Evolutionary conservation across 2,797 vertebrate genomes (phyloP), one percentile per base, ranked within the genome.

Genomic region (Remorina albescens): DNA sequence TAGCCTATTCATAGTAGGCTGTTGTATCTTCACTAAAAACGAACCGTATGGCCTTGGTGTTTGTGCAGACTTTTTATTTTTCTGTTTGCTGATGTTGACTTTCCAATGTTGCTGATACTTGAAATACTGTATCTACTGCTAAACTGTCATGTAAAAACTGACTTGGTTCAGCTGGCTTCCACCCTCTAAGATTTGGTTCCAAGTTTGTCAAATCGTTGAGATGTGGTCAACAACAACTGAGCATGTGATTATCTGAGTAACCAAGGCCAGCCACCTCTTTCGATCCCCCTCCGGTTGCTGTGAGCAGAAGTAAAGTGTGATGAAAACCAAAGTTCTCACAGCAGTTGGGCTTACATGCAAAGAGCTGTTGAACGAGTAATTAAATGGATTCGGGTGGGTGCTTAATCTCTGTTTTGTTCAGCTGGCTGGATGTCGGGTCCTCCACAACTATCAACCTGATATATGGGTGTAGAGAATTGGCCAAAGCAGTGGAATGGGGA

Each of bases 381-480:
- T 87, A 87, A 87, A 84, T 86, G 37, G 71, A 83, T 91, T 86
- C 18, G 68, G 76, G 80, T 82, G 69, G 76, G 80, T 88, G 87
- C 83, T 88, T 91, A 90, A 88, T 90, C 83, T 91, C 75, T 71
- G 73, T 88, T 92, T 88, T 86, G 88, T 89, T 90, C 82, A 85
- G 80, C 71, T 89, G 87, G 87, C 88, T 88, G 66, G 57, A 73
- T 85, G 79, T 82, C 3, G 76, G 85, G 74, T 85, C 84, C 81
- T 88, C 78, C 49, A 37, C 75, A 84, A 81, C 86, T 80, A 49
- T 90, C 89, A 88, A 64, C 55, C 80, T 91, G 88, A 92, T 91
- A 85, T 91, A 93, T 91, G 85, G 81, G 60, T 46, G 42, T 50
- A 42, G 76, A 74, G 73, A 41, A 58, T 68, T 84, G 85, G 82